phyloP scores from a whole-genome alignment of 2,888 invertebrate genomes.

The Rhagonycha lutea region DNA sequence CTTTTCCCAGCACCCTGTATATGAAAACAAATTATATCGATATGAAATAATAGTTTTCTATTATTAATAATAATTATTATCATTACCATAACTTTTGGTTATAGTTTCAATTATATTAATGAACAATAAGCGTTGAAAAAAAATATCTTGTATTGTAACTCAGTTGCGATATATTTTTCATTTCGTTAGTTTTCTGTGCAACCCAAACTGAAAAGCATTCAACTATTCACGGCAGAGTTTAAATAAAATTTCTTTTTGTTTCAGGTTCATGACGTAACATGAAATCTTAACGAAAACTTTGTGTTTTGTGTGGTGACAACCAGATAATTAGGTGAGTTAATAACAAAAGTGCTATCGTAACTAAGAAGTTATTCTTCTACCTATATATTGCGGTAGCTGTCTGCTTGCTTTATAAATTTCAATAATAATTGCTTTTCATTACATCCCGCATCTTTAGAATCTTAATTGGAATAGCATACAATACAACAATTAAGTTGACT shows the following conservation, averaged over 20 bases:
- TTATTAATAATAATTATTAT: too few relatives aligned
- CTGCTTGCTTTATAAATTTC: neutral
- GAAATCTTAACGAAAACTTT: neutral
- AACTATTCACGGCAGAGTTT: neutral
- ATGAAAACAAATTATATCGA: too few relatives aligned
- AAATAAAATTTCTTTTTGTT: neutral
- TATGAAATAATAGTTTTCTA: too few relatives aligned
- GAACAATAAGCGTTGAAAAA: too few relatives aligned
- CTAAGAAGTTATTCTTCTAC: neutral
- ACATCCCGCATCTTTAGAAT: neutral
- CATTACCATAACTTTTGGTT: too few relatives aligned
- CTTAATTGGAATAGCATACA: neutral
- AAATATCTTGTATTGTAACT: too few relatives aligned
- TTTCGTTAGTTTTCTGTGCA: too few relatives aligned
- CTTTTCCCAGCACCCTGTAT: too few relatives aligned
- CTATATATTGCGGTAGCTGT: neutral
- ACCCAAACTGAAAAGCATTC: too few relatives aligned
- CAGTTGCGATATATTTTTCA: too few relatives aligned
- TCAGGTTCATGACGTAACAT: neutral
- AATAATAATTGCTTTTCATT: neutral
- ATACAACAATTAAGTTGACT: neutral
- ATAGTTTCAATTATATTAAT: too few relatives aligned
- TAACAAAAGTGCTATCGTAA: neutral
- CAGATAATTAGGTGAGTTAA: neutral
- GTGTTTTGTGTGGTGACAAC: neutral